Evolutionary conservation across 1,140 invertebrate species (phyloP), one percentile per base, ranked within the genome.

Genomic region (Aphis gossypii): DNA sequence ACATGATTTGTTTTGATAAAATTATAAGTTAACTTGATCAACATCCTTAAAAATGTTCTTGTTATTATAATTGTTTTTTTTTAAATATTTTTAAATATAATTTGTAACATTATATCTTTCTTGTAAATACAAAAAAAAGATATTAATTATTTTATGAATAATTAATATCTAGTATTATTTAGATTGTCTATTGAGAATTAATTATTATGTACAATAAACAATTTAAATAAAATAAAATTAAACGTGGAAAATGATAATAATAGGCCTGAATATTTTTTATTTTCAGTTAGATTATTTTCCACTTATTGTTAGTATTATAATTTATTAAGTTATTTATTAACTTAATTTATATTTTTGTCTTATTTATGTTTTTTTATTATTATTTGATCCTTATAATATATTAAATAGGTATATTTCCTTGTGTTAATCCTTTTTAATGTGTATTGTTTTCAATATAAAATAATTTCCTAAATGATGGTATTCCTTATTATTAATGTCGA

Each of bases 111-210:
- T 86, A 84, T 9, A 56, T 93, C 83, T 83, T 83, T 92, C 91
- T 93, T 93, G 92, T 93, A 84, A 82, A 93, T 93, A 93, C 0
- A 56, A 56, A 54, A 68, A 46, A 38, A 30, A 38, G 92, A 44
- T 86, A 93, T 86, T 93, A 38, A 93, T 86, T 93, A 54, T 86
- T 51, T 86, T 7, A 30, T n/a, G 35, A 48, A 56, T 93, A 86
- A 92, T 92, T 92, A 92, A 92, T 92, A 86, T 83, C 91, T 25
- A 93, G 76, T 86, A 54, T 86, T 93, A 92, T 48, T 51, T 83
- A 54, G 48, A 93, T 86, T 93, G 92, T 82, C 44, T 92, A 83
- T 93, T 93, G 82, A 93, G 20, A 93, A 25, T 93, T 93, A 51
- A 92, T 84, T 86, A 83, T 93, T 86, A 86, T 93, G 92, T 84